Evolutionary conservation across 2,113 vertebrate species (phyloP).

Genomic region (Oncorhynchus kisutch): DNA sequence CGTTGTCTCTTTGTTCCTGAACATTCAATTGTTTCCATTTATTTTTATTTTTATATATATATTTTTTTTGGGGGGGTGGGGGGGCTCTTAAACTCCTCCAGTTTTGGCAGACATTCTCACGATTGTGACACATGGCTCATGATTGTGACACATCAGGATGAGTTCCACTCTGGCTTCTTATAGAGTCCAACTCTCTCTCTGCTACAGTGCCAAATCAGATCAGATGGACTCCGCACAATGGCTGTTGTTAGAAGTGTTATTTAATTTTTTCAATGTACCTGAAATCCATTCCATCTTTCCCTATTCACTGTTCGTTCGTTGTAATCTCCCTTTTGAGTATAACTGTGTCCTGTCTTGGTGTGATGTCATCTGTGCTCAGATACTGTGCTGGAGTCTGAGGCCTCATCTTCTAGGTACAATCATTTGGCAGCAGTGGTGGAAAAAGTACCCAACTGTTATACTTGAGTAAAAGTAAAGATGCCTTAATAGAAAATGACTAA

Average conservation of each 20-base stretch:
- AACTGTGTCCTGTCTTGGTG: neutral
- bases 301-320: neutral
- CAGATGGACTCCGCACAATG: constrained; percentile 1
- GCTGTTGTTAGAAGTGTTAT: neutral
- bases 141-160: constrained; percentile 7
- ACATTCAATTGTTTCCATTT: neutral
- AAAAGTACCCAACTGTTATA: too few species aligned
- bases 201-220: constrained; percentile 22
- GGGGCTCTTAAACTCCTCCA: neutral
- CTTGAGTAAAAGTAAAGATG: too few species aligned
- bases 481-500: too few species aligned
- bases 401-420: neutral
- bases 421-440: neutral
- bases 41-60: too few species aligned
- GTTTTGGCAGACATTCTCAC: neutral
- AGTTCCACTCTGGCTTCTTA: neutral
- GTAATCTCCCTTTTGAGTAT: neutral
- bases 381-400: neutral
- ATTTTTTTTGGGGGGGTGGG: too few species aligned
- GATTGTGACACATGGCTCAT: constrained; percentile 10
- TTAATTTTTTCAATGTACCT: neutral
- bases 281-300: neutral
- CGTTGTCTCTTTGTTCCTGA: neutral
- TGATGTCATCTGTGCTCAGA: neutral
- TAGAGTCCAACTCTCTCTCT: neutral